Percentiles rank a stretch among this genome's conserved stretches.
Conservation (phyloP, 2,888 invertebrate genomes). For the Mythimna pallens region DNA sequence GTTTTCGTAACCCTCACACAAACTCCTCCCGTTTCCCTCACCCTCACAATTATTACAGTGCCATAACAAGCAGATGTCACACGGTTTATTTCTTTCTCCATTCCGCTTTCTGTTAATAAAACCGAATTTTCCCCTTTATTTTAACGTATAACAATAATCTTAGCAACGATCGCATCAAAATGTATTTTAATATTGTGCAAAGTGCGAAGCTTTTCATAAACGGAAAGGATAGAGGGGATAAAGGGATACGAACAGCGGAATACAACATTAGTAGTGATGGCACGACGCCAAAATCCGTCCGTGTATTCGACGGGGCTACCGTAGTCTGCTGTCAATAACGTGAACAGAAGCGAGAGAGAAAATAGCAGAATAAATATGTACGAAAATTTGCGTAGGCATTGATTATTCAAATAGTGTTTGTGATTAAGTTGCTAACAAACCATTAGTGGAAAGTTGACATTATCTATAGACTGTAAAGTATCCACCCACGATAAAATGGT, state of each 20-base stretch:
- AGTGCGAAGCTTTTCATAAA: constrained; percentile 29
- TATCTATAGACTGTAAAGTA: background rate
- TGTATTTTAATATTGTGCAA: constrained; percentile 58
- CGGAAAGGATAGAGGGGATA: constrained; percentile 43
- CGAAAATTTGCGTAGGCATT: constrained; percentile 22
- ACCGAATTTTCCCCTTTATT: constrained; percentile 30
- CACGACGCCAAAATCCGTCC: constrained; percentile 63
- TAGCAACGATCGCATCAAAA: constrained; percentile 43
- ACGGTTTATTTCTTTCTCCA: constrained; percentile 44
- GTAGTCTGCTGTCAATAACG: constrained; percentile 56
- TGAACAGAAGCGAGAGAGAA: constrained; percentile 54
- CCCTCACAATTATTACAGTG: constrained; percentile 54
- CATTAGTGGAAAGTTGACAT: background rate
- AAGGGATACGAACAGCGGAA: constrained; percentile 45
- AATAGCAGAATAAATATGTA: constrained; percentile 63
- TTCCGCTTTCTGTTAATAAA: constrained; percentile 48
- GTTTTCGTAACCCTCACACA: constrained; percentile 2
- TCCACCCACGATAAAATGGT: background rate
- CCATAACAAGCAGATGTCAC: constrained; percentile 56
- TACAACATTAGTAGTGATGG: constrained; percentile 57
- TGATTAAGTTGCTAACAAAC: constrained; percentile 7
- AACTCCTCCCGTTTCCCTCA: constrained; percentile 32
- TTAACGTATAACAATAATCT: constrained; percentile 52
- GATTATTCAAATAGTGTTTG: constrained; percentile 20
- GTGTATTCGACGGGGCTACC: constrained; percentile 34